Evolutionary conservation across 2,113 vertebrate species (phyloP).

Genomic region (Corythoichthys intestinalis): DNA sequence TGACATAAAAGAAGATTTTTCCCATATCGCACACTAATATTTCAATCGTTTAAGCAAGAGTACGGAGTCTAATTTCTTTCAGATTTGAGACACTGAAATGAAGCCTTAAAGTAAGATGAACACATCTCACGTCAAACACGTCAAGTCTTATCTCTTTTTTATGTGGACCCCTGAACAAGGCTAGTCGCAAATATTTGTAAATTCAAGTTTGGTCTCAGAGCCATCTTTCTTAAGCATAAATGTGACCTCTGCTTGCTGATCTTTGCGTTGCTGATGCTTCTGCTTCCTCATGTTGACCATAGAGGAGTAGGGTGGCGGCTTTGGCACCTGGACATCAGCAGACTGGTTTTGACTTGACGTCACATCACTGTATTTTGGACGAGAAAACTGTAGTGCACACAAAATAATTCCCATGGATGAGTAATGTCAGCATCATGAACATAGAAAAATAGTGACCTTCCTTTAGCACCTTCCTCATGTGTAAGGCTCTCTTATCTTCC

Average conservation of each 20-base stretch:
- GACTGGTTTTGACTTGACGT: conserved; percentile 71
- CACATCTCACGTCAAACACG: no score
- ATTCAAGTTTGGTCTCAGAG: neutral
- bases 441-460: no score
- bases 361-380: conserved; percentile 73
- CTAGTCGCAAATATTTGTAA: neutral
- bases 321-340: conserved; percentile 73
- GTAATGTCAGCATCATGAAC: neutral
- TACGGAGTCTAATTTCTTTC: no score
- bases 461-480: conserved; percentile 70
- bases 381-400: conserved; percentile 53
- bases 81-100: no score
- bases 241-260: conserved; percentile 79
- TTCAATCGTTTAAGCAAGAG: no score
- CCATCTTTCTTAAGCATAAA: neutral
- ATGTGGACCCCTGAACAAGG: neutral
- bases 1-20: no score
- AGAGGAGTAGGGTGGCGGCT: conserved; percentile 61
- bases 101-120: no score
- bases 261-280: conserved; percentile 64
- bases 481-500: conserved; percentile 66
- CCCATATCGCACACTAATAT: no score
- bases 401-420: neutral
- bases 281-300: conserved; percentile 63
- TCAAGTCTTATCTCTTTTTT: no score